Evolutionary conservation across 2,888 invertebrate genomes (phyloP).

Genomic region (Drosophila anceps): DNA sequence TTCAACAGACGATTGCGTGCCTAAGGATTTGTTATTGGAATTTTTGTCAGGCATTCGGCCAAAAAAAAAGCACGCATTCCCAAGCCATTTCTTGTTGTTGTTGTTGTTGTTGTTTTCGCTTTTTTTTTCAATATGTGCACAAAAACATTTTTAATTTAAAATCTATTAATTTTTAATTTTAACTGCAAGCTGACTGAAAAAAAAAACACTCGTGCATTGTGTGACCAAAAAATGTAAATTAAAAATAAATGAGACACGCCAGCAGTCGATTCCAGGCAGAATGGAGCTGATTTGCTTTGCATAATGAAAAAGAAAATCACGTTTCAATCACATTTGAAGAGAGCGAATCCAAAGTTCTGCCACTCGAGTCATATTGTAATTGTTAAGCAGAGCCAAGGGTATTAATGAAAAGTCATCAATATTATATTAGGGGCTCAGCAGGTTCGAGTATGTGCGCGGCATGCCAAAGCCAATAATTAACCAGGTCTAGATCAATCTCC

Average conservation of each 20-base stretch:
- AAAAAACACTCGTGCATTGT: neutral
- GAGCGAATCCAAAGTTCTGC: neutral
- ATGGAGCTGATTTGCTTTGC: neutral
- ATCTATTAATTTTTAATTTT: conserved; percentile 36
- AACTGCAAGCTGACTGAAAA: conserved; percentile 10
- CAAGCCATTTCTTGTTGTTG: too few species aligned
- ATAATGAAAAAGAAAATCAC: conserved; percentile 3
- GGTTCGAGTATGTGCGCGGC: conserved; percentile 46
- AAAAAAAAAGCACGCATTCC: conserved; percentile 23
- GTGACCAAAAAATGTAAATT: conserved; percentile 6
- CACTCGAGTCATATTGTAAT: neutral
- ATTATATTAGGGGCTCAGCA: conserved; percentile 44
- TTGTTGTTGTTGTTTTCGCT: neutral
- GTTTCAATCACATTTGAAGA: conserved; percentile 7
- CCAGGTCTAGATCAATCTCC: conserved; percentile 14
- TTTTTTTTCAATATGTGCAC: neutral
- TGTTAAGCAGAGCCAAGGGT: conserved; percentile 2
- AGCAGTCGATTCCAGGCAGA: neutral
- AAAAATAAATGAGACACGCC: conserved; percentile 1
- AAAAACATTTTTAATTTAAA: conserved; percentile 4
- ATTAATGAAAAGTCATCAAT: conserved; percentile 63
- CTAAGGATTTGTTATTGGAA: conserved; percentile 45
- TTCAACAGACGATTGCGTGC: conserved; percentile 32
- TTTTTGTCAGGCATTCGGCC: conserved; percentile 37
- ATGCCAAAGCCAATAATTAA: conserved; percentile 61